Percentiles rank a stretch among this genome's conserved stretches.
phyloP scores from a whole-genome alignment of 2,888 invertebrate genomes.

The Diarsia brunnea region DNA sequence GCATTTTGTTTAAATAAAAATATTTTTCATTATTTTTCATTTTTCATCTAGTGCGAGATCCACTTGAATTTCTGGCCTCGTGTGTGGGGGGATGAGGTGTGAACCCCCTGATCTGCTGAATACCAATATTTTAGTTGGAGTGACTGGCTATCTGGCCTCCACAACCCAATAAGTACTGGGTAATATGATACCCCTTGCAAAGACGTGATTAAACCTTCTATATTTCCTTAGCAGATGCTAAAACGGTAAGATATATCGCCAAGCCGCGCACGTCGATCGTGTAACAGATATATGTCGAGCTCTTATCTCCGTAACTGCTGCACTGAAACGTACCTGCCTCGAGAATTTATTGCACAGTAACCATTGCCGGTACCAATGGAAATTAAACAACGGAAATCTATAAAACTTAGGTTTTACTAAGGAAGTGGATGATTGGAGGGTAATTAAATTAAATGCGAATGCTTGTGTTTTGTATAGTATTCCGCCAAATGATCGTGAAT shows the following conservation, averaged over 20 bases:
- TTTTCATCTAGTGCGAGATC: too few species aligned
- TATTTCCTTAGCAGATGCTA: neutral
- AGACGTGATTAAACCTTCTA: constrained; percentile 18
- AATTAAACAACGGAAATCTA: constrained; percentile 35
- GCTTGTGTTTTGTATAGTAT: neutral
- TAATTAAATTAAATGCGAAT: constrained; percentile 7
- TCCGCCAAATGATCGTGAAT: neutral
- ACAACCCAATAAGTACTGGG: too few species aligned
- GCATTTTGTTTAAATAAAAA: too few species aligned
- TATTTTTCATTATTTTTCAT: too few species aligned
- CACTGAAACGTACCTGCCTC: constrained; percentile 34
- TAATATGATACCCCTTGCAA: too few species aligned
- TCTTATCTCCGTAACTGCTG: constrained; percentile 45
- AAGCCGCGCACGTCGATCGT: constrained; percentile 48
- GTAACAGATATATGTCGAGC: constrained; percentile 54
- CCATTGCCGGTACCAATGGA: constrained; percentile 9
- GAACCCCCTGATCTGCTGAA: too few species aligned
- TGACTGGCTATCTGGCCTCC: too few species aligned
- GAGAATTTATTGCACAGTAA: constrained; percentile 38
- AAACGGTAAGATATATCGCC: constrained; percentile 22
- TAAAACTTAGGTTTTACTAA: constrained; percentile 21
- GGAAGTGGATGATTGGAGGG: constrained; percentile 15
- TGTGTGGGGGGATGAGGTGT: too few species aligned
- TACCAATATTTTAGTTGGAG: too few species aligned
- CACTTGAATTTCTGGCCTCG: too few species aligned